Evolutionary conservation across 2,113 vertebrate species (phyloP), one percentile per base, ranked within the genome.

Genomic region (Aplodontia rufa): DNA sequence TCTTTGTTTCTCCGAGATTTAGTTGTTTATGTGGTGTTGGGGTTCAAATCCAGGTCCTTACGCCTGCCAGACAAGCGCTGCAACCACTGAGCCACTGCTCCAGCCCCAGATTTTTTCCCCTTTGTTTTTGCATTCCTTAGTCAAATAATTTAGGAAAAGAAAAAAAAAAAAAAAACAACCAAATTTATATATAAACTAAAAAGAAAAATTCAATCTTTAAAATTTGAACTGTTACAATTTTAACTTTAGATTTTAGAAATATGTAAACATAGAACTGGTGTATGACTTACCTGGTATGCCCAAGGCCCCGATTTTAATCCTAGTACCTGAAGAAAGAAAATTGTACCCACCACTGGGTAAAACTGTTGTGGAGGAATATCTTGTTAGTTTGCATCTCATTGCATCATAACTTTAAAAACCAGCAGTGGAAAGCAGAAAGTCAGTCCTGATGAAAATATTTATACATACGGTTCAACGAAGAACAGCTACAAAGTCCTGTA

Each of bases 81-180:
- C n/a, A n/a, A n/a, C n/a, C n/a, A n/a, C n/a, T n/a, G n/a, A n/a
- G n/a, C n/a, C n/a, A n/a, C n/a, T n/a, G n/a, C n/a, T n/a, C n/a
- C n/a, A n/a, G n/a, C n/a, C n/a, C n/a, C 14, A 66, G 30, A 2
- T 51, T 68, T 78, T 68, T 68, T 68, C 35, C 35, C 40, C 47
- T 22, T 26, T 32, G 32, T 78, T 90, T 66, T 90, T 8, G 92
- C 8, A 90, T 72, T 60, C 81, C 62, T 80, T 97, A 96, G 94
- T 96, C 78, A 87, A 84, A 30, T 62, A 51, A 97, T 97, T 96
- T 91, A 83, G n/a, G n/a, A n/a, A n/a, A n/a, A n/a, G n/a, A n/a
- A n/a, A n/a, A n/a, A n/a, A n/a, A n/a, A n/a, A n/a, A n/a, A n/a
- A n/a, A n/a, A n/a, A n/a, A n/a, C 86, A 75, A 17, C 8, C 8